Evolutionary conservation across 1,140 invertebrate species (phyloP), one percentile per base, ranked within the genome.

Genomic region (Pseudobourletiella spinata): DNA sequence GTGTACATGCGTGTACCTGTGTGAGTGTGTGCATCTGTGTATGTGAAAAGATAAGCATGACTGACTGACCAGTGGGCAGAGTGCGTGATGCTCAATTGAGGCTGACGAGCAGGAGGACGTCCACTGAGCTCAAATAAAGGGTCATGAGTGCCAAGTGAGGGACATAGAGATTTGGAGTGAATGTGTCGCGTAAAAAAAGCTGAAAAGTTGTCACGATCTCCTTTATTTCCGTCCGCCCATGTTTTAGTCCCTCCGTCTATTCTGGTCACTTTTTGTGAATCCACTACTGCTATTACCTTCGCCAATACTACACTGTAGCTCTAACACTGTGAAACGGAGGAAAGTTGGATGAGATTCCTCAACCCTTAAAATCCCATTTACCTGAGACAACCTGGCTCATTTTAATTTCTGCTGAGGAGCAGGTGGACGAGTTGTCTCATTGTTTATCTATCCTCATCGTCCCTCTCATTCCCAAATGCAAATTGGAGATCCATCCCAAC

Each of bases 11-110:
- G n/a, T 39, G 8, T 39, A 8, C 8, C 32, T 11, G 32, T 39
- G 32, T 11, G 32, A 39, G 32, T 11, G 32, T 14, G 44, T 11
- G 48, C 48, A 26, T 22, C 25, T 51, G 48, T 51, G 25, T 3
- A 6, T 51, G 58, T 61, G 59, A 61, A 61, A 61, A 56, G 59
- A 54, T 55, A 52, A 55, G 59, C 59, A 61, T 61, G 59, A 61
- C 35, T 61, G 59, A 44, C 24, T 56, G 59, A 59, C 44, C 44
- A 55, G 44, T 61, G 59, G 52, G 35, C 32, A 11, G 8, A 39
- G 50, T 60, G 58, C 58, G 58, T 60, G 58, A 60, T 60, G 58
- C 39, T 52, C 32, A 42, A 57, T 57, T 51, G 48, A 18, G n/a
- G n/a, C 22, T 52, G 26, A 18, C 18, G 57, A 42, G n/a, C n/a